These are phyloP conservation scores for Meloidogyne hapla DNA, from an alignment of 1,140 invertebrate species.

Conservation along the genomic window DNA sequence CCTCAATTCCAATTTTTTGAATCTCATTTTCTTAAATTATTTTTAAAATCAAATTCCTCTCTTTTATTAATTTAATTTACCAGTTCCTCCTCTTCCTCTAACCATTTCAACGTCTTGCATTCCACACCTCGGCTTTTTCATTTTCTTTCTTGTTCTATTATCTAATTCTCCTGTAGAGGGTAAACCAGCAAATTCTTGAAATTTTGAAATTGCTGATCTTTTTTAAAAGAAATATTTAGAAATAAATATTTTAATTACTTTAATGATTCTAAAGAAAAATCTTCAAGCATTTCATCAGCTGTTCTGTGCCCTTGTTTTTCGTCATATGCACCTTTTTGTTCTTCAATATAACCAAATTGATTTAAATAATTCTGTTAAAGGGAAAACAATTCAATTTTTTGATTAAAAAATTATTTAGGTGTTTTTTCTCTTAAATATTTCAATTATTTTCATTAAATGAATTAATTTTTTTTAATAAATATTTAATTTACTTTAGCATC, in stretches of 20 bases:
- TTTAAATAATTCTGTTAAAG: neutral
- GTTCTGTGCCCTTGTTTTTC: neutral
- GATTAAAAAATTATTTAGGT: too few species aligned
- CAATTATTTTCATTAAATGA: too few species aligned
- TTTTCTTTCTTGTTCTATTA: conserved; percentile 54
- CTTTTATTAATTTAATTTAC: neutral
- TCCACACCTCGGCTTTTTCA: conserved; percentile 61
- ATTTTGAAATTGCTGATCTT: conserved; percentile 46
- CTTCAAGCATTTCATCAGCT: neutral
- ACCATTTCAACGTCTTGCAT: conserved; percentile 52
- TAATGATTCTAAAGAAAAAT: neutral
- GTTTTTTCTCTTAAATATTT: too few species aligned
- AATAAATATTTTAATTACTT: neutral
- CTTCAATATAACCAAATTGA: neutral
- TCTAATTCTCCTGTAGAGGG: conserved; percentile 55
- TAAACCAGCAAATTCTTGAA: conserved; percentile 62
- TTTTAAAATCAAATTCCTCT: too few species aligned
- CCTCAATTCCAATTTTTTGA: too few species aligned
- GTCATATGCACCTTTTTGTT: neutral
- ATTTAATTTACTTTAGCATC: neutral
- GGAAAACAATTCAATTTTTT: too few species aligned
- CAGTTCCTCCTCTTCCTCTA: neutral
- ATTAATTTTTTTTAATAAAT: too few species aligned
- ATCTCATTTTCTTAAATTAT: too few species aligned
- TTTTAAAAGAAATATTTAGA: neutral